phyloP scores from a whole-genome alignment of 2,888 invertebrate genomes.

The Caenorhabditis becei region DNA sequence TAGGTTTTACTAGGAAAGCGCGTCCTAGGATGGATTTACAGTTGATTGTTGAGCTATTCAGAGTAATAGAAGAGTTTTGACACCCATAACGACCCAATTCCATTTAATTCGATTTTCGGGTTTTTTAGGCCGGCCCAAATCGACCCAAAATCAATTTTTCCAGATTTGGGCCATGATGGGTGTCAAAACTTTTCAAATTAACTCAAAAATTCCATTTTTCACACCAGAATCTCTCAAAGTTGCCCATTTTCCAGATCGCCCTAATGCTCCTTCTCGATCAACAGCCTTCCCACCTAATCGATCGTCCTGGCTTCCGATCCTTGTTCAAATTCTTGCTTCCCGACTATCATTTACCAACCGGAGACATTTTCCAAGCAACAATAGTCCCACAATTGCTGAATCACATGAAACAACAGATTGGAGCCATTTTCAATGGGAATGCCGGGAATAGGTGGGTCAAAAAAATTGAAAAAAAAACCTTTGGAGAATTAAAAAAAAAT shows the following conservation, averaged over 20 bases:
- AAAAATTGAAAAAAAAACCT: too few species aligned
- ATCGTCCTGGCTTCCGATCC: conserved; percentile 72
- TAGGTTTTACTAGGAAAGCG: too few species aligned
- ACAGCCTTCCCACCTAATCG: conserved; percentile 70
- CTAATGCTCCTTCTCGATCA: conserved; percentile 74
- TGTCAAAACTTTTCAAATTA: not conserved
- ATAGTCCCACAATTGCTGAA: conserved; percentile 65
- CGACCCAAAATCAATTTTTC: too few species aligned
- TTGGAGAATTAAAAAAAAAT: too few species aligned
- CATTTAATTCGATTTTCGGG: not conserved
- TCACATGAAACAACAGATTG: conserved; percentile 64
- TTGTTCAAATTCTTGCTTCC: conserved; percentile 69
- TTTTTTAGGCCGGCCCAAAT: too few species aligned
- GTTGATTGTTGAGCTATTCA: not conserved
- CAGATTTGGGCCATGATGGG: too few species aligned
- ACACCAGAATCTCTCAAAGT: too few species aligned
- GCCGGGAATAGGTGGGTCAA: not conserved
- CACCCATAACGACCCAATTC: not conserved
- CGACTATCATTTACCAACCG: conserved; percentile 67
- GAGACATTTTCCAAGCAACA: conserved; percentile 64
- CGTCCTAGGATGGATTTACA: too few species aligned
- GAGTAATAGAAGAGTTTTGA: not conserved
- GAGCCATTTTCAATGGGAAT: conserved; percentile 43
- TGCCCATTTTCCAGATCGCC: conserved; percentile 66
- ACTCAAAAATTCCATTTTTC: not conserved